These are phyloP conservation scores for Drosophila quadrilineata DNA, from an alignment of 1,140 invertebrate genomes.

Conservation along the genomic window DNA sequence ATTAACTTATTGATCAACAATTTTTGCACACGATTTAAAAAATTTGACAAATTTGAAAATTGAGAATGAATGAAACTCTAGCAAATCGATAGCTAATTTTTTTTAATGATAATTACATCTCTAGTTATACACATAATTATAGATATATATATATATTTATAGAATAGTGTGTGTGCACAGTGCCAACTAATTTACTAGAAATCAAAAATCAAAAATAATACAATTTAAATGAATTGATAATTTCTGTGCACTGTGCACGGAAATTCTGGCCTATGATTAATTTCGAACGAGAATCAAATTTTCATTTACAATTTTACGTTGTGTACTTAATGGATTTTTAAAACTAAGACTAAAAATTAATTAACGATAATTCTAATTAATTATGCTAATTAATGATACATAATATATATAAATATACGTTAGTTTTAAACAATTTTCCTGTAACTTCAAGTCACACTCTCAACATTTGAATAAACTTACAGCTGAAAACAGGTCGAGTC, in stretches of 20 bases:
- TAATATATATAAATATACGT: constrained; percentile 25
- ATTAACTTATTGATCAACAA: constrained; percentile 50
- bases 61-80: constrained; percentile 17
- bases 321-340: constrained; percentile 47
- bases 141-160: too few species aligned
- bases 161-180: too few species aligned
- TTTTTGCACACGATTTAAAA: constrained; percentile 69
- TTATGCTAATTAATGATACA: constrained; percentile 29
- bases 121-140: constrained; percentile 13
- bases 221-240: too few species aligned
- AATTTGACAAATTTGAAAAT: constrained; percentile 29
- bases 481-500: constrained; percentile 49
- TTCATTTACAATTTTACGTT: too few species aligned
- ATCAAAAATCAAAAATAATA: too few species aligned
- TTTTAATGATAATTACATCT: constrained; percentile 15
- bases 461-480: constrained; percentile 56
- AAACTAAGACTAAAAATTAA: too few species aligned
- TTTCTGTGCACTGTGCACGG: too few species aligned
- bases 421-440: constrained; percentile 53
- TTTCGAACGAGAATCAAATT: too few species aligned
- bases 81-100: constrained; percentile 57
- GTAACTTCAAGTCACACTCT: constrained; percentile 67
- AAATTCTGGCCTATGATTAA: too few species aligned
- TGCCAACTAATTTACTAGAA: too few species aligned
- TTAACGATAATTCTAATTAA: too few species aligned